These are phyloP conservation scores for Tetraneura akinire DNA, from an alignment of 1,140 invertebrate species.

Conservation along the genomic window DNA sequence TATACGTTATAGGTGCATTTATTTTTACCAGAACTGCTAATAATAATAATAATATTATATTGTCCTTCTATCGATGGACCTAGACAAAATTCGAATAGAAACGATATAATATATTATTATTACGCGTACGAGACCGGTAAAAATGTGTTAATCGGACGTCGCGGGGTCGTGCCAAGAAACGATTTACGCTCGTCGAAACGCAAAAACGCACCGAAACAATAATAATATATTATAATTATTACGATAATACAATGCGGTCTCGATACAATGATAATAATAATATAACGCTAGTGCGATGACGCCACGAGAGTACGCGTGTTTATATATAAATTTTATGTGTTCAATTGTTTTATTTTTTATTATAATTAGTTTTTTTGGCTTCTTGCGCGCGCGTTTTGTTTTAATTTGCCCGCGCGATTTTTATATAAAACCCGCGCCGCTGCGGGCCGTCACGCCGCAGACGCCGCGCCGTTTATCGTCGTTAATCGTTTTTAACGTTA, in stretches of 20 bases:
- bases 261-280: too few relatives aligned
- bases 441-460: not conserved
- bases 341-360: too few relatives aligned
- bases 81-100: too few relatives aligned
- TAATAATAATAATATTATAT: too few relatives aligned
- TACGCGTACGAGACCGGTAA: constrained; percentile 25
- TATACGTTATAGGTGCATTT: not conserved
- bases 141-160: constrained; percentile 40
- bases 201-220: not conserved
- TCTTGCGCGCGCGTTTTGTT: not conserved
- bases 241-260: not conserved
- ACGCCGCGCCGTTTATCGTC: not conserved
- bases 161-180: too few relatives aligned
- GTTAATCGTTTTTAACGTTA: not conserved
- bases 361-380: constrained; percentile 42
- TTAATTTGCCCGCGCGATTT: too few relatives aligned
- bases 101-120: too few relatives aligned
- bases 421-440: not conserved
- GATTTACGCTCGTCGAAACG: too few relatives aligned
- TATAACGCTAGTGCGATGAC: not conserved
- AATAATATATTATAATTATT: not conserved
- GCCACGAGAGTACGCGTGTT: too few relatives aligned
- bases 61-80: not conserved
- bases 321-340: not conserved
- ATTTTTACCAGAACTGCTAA: constrained; percentile 49